These are phyloP conservation scores for Sitobion miscanthi DNA, from an alignment of 1,140 invertebrate genomes.

Conservation along the genomic window DNA sequence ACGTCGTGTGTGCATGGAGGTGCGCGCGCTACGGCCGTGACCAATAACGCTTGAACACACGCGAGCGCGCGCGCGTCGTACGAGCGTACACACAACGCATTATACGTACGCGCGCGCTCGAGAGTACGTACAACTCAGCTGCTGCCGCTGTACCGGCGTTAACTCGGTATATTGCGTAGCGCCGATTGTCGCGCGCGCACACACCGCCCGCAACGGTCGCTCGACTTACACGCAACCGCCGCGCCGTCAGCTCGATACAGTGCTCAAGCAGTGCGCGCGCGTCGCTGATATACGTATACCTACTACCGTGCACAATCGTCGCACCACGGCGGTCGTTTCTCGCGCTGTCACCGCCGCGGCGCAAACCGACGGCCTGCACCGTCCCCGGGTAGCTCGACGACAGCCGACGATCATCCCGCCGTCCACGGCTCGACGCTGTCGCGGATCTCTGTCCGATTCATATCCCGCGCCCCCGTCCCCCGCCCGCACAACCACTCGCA, in stretches of 20 bases:
- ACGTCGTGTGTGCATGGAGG: neutral
- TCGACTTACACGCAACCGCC: neutral
- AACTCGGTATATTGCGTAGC: neutral
- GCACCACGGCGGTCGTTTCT: conserved; percentile 22
- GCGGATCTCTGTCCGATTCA: neutral
- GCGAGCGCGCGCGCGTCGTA: conserved; percentile 24
- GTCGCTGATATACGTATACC: neutral
- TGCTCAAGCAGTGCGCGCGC: neutral
- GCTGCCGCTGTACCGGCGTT: neutral
- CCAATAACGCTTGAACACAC: neutral
- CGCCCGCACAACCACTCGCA: neutral
- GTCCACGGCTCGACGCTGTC: neutral
- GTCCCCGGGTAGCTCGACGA: neutral
- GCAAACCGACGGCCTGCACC: neutral
- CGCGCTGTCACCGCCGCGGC: neutral
- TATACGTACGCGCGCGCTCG: conserved; percentile 3
- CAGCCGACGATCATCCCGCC: neutral
- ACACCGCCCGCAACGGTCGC: neutral
- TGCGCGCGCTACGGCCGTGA: neutral
- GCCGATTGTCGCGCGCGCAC: neutral
- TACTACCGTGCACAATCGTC: neutral
- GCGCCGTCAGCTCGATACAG: conserved; percentile 13
- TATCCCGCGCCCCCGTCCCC: neutral
- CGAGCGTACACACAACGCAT: neutral
- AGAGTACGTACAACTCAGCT: neutral